Conservation (phyloP, 2,888 invertebrate species). For the Drosophila villosipedis region DNA sequence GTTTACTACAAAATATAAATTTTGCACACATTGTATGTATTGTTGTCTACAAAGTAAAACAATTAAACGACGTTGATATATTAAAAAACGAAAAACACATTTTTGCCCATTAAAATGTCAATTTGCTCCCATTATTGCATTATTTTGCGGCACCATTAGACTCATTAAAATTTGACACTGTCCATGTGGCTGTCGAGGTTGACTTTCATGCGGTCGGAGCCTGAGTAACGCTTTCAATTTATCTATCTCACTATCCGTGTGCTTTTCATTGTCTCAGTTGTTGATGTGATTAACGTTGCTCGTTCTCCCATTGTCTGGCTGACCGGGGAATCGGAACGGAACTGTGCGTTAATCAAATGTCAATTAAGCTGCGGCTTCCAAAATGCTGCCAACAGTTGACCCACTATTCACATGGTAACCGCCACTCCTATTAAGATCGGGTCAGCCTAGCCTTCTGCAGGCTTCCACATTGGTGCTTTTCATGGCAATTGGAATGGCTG, state of each 20-base stretch:
- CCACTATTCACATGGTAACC: neutral
- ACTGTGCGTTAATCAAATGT: conserved; percentile 71
- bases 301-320: conserved; percentile 27
- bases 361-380: conserved; percentile 69
- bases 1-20: neutral
- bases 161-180: conserved; percentile 70
- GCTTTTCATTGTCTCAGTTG: conserved; percentile 32
- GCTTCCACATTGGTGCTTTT: conserved; percentile 36
- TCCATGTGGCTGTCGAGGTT: conserved; percentile 26
- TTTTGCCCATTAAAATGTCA: conserved; percentile 71
- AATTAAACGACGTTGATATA: conserved; percentile 27
- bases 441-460: conserved; percentile 11
- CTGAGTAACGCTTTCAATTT: conserved; percentile 52
- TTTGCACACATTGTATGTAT: neutral
- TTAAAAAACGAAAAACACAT: conserved; percentile 54
- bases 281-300: conserved; percentile 52
- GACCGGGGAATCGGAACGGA: neutral
- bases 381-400: conserved; percentile 38
- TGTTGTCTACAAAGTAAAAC: neutral
- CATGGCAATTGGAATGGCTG: conserved; percentile 14
- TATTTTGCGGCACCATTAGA: conserved; percentile 61
- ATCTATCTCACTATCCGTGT: conserved; percentile 43
- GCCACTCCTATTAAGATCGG: neutral
- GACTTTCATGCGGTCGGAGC: conserved; percentile 20
- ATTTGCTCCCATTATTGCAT: conserved; percentile 64